Evolutionary conservation across 2,888 invertebrate genomes (phyloP).

Genomic region (Synanthedon tipuliformis): DNA sequence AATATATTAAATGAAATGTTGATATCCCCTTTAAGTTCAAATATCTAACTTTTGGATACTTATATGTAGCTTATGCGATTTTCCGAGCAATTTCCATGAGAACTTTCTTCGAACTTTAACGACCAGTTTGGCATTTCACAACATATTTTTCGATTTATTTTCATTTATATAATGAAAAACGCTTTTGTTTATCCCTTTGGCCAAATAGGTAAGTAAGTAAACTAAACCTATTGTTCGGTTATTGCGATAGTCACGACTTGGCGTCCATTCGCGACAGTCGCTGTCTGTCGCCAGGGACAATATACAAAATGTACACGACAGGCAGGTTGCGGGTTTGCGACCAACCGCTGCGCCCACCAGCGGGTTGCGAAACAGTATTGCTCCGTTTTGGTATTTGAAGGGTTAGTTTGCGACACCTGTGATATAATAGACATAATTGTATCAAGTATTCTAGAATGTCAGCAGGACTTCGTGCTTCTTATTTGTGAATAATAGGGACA

Average conservation of each 20-base stretch:
- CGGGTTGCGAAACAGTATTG: conserved; percentile 8
- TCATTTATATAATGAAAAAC: not conserved
- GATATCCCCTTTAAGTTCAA: too few species aligned
- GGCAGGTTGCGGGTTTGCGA: conserved; percentile 1
- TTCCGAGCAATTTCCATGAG: too few species aligned
- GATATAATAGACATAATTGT: too few species aligned
- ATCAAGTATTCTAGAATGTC: too few species aligned
- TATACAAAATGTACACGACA: not conserved
- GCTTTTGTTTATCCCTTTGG: not conserved
- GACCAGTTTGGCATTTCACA: too few species aligned
- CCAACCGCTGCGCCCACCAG: conserved; percentile 30
- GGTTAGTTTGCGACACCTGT: not conserved
- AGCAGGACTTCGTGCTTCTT: too few species aligned
- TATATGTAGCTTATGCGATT: too few species aligned
- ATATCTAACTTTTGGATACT: too few species aligned
- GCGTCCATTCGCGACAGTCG: conserved; percentile 13
- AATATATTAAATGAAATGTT: too few species aligned
- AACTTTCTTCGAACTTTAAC: too few species aligned
- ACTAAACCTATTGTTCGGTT: conserved; percentile 1
- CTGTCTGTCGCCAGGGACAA: conserved; percentile 24
- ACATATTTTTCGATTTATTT: too few species aligned
- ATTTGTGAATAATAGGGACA: too few species aligned
- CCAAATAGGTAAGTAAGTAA: not conserved
- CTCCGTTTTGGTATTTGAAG: not conserved
- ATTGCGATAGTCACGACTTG: conserved; percentile 31